A percentile compares a stretch with the other conserved stretches of the same genome.
Evolutionary conservation across 92 coral and sea anemone genomes (phyloP).

Genomic region (Pocillopora grandis): DNA sequence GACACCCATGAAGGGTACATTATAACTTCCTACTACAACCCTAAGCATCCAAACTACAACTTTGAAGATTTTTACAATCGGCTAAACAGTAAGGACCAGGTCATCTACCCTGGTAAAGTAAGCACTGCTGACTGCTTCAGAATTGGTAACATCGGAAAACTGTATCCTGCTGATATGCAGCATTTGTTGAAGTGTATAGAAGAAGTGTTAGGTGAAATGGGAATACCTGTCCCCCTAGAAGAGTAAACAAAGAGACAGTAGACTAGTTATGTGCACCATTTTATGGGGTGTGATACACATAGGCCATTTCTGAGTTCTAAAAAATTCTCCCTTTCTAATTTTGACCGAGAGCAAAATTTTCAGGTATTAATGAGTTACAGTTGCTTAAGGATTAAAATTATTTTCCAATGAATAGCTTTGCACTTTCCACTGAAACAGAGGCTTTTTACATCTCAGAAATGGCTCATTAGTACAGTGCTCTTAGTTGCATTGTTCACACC

Average conservation of each 20-base stretch:
- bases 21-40: conserved; percentile 88
- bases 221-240: conserved; percentile 42
- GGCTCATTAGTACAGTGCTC: too few relatives aligned
- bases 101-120: conserved; percentile 96
- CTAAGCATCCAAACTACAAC: conserved; percentile 86
- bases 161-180: conserved; percentile 94
- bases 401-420: too few relatives aligned
- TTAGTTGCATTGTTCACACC: too few relatives aligned
- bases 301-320: too few relatives aligned
- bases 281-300: neutral
- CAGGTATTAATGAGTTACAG: too few relatives aligned
- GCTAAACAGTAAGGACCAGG: conserved; percentile 83
- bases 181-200: conserved; percentile 76
- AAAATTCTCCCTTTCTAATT: too few relatives aligned
- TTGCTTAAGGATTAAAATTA: too few relatives aligned
- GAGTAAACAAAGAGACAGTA: neutral
- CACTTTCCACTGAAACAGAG: too few relatives aligned
- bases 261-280: neutral
- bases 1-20: conserved; percentile 96
- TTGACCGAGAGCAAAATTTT: too few relatives aligned
- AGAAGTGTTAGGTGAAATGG: conserved; percentile 81
- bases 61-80: conserved; percentile 86
- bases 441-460: too few relatives aligned
- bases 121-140: conserved; percentile 91
- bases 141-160: conserved; percentile 90